Percentiles rank a stretch among this genome's conserved stretches.
These are phyloP conservation scores for Etheostoma perlongum DNA, from an alignment of 2,797 vertebrate genomes.

Conservation along the genomic window DNA sequence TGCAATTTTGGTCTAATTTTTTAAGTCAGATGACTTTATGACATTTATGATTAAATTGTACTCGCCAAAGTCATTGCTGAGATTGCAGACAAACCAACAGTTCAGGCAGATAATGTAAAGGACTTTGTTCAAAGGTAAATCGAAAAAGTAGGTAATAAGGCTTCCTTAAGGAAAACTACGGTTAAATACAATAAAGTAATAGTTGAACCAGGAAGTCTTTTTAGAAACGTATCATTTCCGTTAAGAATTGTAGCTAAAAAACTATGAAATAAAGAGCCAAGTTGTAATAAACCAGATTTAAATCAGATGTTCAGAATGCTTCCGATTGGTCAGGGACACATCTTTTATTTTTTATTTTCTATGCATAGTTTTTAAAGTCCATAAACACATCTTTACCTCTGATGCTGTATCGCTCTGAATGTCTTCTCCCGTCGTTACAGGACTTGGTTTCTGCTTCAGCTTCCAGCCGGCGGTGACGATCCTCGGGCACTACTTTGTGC, in stretches of 20 bases:
- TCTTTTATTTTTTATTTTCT: background rate
- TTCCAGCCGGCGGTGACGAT: slow-evolving; percentile 93
- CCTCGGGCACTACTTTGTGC: slow-evolving; percentile 93
- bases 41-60: no score
- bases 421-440: slow-evolving; percentile 69
- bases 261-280: no score
- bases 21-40: no score
- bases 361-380: background rate
- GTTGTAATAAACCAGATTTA: no score
- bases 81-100: no score
- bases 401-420: background rate
- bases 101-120: background rate
- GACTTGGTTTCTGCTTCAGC: slow-evolving; percentile 94
- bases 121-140: no score
- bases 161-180: background rate
- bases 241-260: no score
- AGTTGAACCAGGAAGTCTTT: background rate
- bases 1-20: no score
- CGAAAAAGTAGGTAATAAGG: no score
- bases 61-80: no score
- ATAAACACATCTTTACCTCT: background rate
- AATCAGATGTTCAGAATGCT: no score
- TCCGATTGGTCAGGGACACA: no score
- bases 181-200: background rate
- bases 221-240: background rate